Base-by-base conservation (phyloP, 2,888 invertebrate genomes). In the Chaetogeoica ovagalla region DNA sequence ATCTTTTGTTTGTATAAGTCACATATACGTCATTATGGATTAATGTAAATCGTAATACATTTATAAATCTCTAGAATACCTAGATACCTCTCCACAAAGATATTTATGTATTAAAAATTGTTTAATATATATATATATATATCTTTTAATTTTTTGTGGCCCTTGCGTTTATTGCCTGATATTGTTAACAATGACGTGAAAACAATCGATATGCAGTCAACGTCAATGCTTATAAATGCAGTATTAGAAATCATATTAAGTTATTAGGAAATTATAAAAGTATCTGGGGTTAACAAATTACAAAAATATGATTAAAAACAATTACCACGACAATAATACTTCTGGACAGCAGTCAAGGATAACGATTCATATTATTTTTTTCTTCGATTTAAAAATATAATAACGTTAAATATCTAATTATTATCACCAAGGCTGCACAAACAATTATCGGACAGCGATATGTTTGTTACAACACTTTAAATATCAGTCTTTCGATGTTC, bases 401-500 rank as follows among this genome's bases (percentile, higher is more conserved):
- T 79, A 71, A 79, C 77, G 77, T 79, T 79, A 19, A 71, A 79
- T 63, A 79, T 65, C 63, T 79, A 79, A 79, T 79, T 79, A 79
- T 79, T 79, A 79, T 79, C 79, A 79, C 79, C 79, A 71, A 65
- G 23, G 79, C 70, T 77, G 77, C 77, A 77, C 77, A 77, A 77
- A 70, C 79, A 79, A 76, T 65, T 70, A 70, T 23, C 69, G 63
- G 55, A 79, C 62, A 79, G 57, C 52, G 55, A 63, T 79, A 65
- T 79, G 79, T 71, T 79, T 79, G 79, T 55, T 23, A 39, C 79
- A 79, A 79, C 79, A 71, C 71, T 79, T 79, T 79, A 79, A 79
- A 79, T 79, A 79, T 79, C 79, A 79, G 79, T 79, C 79, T 79
- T 79, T 71, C 55, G 79, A 79, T 79, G 71, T 79, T 79, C 43